Evolutionary conservation across 2,888 invertebrate species (phyloP).

Genomic region (Acanthosepion pharaonis): DNA sequence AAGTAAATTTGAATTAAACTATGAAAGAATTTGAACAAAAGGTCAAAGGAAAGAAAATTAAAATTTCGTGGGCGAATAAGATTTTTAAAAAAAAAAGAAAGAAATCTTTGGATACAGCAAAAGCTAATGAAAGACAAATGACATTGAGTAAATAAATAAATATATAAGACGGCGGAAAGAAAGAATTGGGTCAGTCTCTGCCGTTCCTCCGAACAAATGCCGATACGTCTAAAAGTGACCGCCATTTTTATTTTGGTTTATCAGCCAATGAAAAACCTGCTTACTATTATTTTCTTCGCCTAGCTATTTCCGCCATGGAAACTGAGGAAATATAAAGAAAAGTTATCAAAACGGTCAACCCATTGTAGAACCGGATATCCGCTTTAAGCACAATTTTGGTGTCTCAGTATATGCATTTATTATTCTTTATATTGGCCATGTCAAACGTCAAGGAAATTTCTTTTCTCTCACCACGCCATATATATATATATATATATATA

Average conservation of each 20-base stretch:
- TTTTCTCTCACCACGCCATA: background rate
- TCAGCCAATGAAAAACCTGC: background rate
- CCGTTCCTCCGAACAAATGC: background rate
- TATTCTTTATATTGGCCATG: background rate
- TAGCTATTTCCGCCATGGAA: background rate
- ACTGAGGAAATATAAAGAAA: background rate
- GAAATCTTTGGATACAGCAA: background rate
- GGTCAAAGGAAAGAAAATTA: background rate
- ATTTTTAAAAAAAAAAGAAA: too few species aligned
- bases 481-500: background rate
- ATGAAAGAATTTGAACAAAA: background rate
- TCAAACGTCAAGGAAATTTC: background rate
- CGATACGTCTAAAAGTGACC: background rate
- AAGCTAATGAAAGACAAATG: background rate
- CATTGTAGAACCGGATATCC: constrained; percentile 24
- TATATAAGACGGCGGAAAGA: background rate
- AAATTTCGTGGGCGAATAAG: background rate
- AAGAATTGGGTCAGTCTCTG: background rate
- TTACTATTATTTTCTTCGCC: background rate
- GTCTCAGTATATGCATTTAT: background rate
- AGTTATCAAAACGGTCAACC: background rate
- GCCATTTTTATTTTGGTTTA: background rate
- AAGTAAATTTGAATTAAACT: background rate
- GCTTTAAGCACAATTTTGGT: background rate
- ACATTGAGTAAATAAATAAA: background rate